Percentiles rank a stretch among this genome's conserved stretches.
These are phyloP conservation scores for Leucophenga montana DNA, from an alignment of 2,888 invertebrate species.

Conservation along the genomic window DNA sequence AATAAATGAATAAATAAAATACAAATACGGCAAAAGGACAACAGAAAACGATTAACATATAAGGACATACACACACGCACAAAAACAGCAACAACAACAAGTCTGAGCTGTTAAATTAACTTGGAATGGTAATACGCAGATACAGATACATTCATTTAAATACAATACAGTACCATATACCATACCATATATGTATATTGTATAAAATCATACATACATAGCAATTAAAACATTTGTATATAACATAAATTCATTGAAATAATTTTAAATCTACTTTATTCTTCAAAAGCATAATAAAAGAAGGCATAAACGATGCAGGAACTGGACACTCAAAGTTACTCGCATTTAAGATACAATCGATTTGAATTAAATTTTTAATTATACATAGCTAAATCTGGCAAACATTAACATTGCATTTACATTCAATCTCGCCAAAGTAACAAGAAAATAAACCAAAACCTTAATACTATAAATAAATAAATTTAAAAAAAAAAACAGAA, in stretches of 20 bases:
- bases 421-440: not conserved
- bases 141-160: not conserved
- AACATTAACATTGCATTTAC: not conserved
- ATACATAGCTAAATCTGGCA: not conserved
- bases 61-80: not conserved
- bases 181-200: not conserved
- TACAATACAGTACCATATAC: not conserved
- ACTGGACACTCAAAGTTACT: too few species aligned
- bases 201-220: constrained; percentile 7
- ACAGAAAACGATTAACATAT: not conserved
- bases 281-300: too few species aligned
- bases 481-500: not conserved
- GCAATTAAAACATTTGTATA: not conserved
- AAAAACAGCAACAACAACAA: constrained; percentile 10
- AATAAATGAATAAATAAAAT: constrained; percentile 23
- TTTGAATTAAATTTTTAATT: constrained; percentile 4
- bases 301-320: too few species aligned
- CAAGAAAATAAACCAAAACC: not conserved
- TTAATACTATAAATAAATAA: not conserved
- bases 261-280: too few species aligned
- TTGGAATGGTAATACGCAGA: too few species aligned
- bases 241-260: too few species aligned
- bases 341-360: constrained; percentile 7
- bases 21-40: not conserved
- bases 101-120: too few species aligned